Evolutionary conservation across 1,140 invertebrate species (phyloP).

Genomic region (Aphaenogaster ashmeadi): DNA sequence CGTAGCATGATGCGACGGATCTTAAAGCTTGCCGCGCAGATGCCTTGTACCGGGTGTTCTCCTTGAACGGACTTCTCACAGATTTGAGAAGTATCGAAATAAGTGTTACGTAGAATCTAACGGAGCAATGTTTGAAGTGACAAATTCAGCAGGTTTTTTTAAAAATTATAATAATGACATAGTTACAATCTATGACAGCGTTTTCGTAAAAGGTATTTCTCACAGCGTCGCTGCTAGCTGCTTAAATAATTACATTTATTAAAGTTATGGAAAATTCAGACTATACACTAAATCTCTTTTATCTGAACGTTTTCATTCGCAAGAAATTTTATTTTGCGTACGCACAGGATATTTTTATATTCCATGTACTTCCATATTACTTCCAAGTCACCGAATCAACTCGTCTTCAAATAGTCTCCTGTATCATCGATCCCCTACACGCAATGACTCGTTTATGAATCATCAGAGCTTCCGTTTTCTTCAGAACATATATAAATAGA

Average conservation of each 20-base stretch:
- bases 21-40: conserved; percentile 81
- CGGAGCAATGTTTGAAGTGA: not conserved
- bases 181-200: not conserved
- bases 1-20: conserved; percentile 83
- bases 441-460: conserved; percentile 14
- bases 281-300: not conserved
- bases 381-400: not conserved
- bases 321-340: not conserved
- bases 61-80: not conserved
- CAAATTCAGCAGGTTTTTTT: not conserved
- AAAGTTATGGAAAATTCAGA: not conserved
- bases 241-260: not conserved
- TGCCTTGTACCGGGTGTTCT: conserved; percentile 75
- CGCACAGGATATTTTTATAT: not conserved
- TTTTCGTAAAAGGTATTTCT: not conserved
- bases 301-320: not conserved
- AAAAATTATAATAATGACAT: not conserved
- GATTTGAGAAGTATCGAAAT: not conserved
- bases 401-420: not conserved
- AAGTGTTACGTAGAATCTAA: not conserved
- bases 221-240: not conserved
- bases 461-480: conserved; percentile 27
- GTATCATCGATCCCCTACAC: not conserved
- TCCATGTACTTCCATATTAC: too few species aligned
- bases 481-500: conserved; percentile 42